These are phyloP conservation scores for Mionectes macconnelli DNA, from an alignment of 2,113 vertebrate genomes.

Conservation along the genomic window DNA sequence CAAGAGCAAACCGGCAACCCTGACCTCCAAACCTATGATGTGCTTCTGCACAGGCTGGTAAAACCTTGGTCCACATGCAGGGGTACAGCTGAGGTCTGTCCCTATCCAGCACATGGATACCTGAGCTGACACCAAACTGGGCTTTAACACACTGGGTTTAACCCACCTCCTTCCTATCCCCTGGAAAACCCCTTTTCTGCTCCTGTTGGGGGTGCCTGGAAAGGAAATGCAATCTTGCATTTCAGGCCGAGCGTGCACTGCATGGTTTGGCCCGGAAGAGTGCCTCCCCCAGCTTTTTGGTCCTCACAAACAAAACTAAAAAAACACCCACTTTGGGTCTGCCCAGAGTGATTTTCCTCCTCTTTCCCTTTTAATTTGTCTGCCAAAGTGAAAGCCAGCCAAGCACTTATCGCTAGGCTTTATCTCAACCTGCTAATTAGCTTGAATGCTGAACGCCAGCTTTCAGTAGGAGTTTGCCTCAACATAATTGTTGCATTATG, in stretches of 20 bases:
- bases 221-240: background rate
- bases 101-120: fast-evolving
- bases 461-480: slow-evolving; percentile 32
- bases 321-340: slow-evolving; percentile 12
- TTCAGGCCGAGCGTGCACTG: background rate
- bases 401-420: slow-evolving; percentile 40
- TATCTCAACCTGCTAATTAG: slow-evolving; percentile 61
- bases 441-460: background rate
- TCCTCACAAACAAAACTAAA: background rate
- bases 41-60: background rate
- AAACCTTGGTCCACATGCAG: background rate
- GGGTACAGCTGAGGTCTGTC: background rate
- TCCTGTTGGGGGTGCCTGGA: background rate
- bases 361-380: slow-evolving; percentile 43
- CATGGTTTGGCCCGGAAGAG: background rate
- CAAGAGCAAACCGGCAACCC: background rate
- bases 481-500: slow-evolving; percentile 22
- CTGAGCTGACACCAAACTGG: background rate
- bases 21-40: background rate
- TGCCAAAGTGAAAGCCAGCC: slow-evolving; percentile 38
- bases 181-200: background rate
- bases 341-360: slow-evolving; percentile 35
- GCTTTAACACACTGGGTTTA: background rate
- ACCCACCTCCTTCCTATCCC: background rate
- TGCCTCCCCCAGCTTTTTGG: background rate